Conservation (phyloP, 2,888 invertebrate species). For the Halictus ligatus region DNA sequence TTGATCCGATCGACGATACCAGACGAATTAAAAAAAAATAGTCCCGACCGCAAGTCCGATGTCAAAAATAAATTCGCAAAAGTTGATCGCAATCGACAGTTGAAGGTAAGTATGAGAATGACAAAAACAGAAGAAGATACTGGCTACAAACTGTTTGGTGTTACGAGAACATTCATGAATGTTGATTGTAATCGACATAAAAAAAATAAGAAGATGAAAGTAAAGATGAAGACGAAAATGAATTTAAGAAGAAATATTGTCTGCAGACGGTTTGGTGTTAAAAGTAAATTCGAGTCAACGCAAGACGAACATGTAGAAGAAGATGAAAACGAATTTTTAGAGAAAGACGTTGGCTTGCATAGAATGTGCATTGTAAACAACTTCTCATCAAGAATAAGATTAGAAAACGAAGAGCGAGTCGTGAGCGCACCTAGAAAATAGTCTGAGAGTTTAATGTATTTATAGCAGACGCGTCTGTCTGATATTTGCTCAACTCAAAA, state of each 20-base stretch:
- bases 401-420: neutral
- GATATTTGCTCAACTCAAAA: neutral
- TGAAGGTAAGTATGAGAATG: neutral
- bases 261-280: neutral
- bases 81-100: neutral
- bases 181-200: neutral
- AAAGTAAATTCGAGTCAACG: neutral
- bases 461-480: neutral
- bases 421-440: neutral
- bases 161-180: neutral
- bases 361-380: neutral
- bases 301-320: no score
- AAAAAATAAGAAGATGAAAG: neutral
- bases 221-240: neutral
- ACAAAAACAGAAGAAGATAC: neutral
- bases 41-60: neutral
- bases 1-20: conserved; percentile 5
- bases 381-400: neutral
- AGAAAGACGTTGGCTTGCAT: neutral
- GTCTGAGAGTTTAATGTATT: neutral
- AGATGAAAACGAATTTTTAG: neutral
- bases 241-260: neutral
- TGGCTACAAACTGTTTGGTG: neutral
- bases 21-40: neutral
- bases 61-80: neutral